Evolutionary conservation across 2,888 invertebrate genomes (phyloP).

Genomic region (Caprella mutica): DNA sequence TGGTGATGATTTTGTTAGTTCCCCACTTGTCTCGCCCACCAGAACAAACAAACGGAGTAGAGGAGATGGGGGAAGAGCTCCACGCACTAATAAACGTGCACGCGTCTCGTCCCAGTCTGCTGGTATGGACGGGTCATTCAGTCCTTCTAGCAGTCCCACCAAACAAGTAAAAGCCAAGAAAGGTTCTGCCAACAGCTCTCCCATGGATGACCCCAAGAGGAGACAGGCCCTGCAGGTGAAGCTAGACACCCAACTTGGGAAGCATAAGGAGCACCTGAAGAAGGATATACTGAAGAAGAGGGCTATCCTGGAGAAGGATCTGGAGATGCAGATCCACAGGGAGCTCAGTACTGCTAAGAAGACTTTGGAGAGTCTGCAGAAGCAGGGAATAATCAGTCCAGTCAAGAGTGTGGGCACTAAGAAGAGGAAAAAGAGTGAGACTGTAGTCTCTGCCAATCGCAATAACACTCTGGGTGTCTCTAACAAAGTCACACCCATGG

Average conservation of each 20-base stretch:
- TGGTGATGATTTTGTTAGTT: too few relatives aligned
- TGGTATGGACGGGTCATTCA: neutral
- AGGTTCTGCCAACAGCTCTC: neutral
- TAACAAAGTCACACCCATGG: neutral
- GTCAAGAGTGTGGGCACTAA: neutral
- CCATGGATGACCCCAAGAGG: constrained; percentile 45
- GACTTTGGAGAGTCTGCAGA: constrained; percentile 24
- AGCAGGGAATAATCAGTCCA: constrained; percentile 11
- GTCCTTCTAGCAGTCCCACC: neutral
- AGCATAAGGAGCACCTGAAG: constrained; percentile 82
- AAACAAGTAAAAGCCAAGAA: neutral
- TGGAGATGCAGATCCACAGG: constrained; percentile 64
- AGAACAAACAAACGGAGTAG: constrained; percentile 7
- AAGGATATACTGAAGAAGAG: constrained; percentile 87
- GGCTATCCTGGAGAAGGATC: constrained; percentile 72
- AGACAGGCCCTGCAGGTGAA: constrained; percentile 47
- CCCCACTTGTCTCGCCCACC: too few relatives aligned
- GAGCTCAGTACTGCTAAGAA: constrained; percentile 25
- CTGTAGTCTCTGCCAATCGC: neutral
- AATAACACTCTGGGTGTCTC: neutral
- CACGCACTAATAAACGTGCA: constrained; percentile 7
- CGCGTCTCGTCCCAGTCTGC: neutral
- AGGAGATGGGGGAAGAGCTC: constrained; percentile 5
- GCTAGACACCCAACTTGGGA: constrained; percentile 62
- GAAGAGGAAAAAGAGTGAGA: constrained; percentile 4